Evolutionary conservation across 2,113 vertebrate genomes (phyloP).

Genomic region (Colinus virginianus): DNA sequence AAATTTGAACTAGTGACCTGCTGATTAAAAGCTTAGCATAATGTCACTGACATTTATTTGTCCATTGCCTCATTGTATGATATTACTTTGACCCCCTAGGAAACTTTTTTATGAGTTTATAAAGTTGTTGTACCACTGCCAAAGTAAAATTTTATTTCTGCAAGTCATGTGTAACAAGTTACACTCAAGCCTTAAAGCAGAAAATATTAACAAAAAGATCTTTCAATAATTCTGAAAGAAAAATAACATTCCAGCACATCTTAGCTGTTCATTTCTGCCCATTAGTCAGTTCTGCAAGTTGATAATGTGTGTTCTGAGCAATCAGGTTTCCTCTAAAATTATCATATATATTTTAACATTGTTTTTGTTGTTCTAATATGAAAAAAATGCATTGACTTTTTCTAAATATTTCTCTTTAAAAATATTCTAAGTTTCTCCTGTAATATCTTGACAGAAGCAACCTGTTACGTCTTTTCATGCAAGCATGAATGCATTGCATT

Average conservation of each 20-base stretch:
- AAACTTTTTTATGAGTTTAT: neutral
- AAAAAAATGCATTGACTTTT: neutral
- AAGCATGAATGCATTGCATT: neutral
- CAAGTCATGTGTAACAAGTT: neutral
- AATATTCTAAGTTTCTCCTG: neutral
- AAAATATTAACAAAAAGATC: neutral
- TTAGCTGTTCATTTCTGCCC: neutral
- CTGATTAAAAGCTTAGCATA: neutral
- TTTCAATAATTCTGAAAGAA: neutral
- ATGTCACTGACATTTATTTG: neutral
- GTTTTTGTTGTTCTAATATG: neutral
- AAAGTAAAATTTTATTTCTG: neutral
- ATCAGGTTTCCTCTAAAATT: neutral
- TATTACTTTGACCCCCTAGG: neutral
- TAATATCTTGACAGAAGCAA: neutral
- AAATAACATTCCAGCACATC: neutral
- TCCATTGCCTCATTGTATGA: neutral
- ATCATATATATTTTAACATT: neutral
- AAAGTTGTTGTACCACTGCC: neutral
- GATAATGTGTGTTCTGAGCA: fast-evolving
- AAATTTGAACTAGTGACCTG: neutral
- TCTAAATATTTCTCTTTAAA: neutral
- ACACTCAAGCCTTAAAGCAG: neutral
- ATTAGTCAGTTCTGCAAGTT: neutral
- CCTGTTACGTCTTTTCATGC: neutral